Percentiles rank a stretch among this genome's conserved stretches.
Conservation (phyloP, 2,888 invertebrate species). For the Caenorhabditis sp. region DNA sequence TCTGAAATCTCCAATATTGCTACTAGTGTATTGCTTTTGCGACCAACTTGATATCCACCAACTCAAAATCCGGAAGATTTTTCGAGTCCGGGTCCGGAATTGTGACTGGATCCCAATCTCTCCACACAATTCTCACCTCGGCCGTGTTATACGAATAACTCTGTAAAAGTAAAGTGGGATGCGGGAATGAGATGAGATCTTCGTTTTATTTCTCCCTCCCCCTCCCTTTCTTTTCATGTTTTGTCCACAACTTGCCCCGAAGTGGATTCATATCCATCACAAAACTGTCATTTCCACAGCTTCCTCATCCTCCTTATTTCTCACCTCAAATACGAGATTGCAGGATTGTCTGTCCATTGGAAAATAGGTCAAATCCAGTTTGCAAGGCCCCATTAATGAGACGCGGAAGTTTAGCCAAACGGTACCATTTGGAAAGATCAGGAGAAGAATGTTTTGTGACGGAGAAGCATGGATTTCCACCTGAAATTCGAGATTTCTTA, state of each 20-base stretch:
- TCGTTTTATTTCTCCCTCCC: slow-evolving; percentile 2
- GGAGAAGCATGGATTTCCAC: slow-evolving; percentile 78
- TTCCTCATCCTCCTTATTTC: slow-evolving; percentile 2
- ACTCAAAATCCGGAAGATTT: slow-evolving; percentile 78
- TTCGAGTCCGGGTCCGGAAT: slow-evolving; percentile 77
- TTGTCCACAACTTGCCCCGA: background rate
- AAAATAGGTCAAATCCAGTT: slow-evolving; percentile 75
- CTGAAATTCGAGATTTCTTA: slow-evolving; percentile 43
- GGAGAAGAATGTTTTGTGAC: slow-evolving; percentile 75
- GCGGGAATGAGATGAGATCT: too few species aligned
- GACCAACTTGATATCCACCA: slow-evolving; percentile 67
- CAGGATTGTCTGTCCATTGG: slow-evolving; percentile 79
- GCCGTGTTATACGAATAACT: slow-evolving; percentile 79
- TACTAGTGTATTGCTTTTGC: background rate
- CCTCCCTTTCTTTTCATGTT: background rate
- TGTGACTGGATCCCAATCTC: slow-evolving; percentile 77
- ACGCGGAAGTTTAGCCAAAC: slow-evolving; percentile 77
- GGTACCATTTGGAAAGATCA: slow-evolving; percentile 79
- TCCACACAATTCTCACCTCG: slow-evolving; percentile 79
- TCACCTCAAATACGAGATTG: slow-evolving; percentile 77
- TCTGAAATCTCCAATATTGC: slow-evolving; percentile 41
- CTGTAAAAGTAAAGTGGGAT: too few species aligned
- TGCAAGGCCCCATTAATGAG: slow-evolving; percentile 76
- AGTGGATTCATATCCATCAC: slow-evolving; percentile 32
- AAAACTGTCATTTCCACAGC: slow-evolving; percentile 44